Evolutionary conservation across 1,140 invertebrate genomes (phyloP).

Genomic region (Meteorus sp.): DNA sequence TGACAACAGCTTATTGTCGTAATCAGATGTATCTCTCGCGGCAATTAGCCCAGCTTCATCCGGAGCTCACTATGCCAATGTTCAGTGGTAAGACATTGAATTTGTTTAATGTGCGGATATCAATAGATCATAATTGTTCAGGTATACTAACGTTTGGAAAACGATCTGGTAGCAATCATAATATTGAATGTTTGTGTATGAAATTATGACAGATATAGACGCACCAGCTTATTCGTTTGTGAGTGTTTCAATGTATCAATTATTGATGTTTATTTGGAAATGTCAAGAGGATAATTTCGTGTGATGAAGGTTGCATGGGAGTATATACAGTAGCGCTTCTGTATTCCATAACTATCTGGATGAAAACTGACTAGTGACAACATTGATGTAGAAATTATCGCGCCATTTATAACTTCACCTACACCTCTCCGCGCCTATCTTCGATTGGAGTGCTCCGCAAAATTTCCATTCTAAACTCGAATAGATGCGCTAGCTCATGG

Average conservation of each 20-base stretch:
- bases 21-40: conserved; percentile 90
- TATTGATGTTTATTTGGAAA: too few relatives aligned
- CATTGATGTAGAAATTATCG: conserved; percentile 7
- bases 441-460: conserved; percentile 8
- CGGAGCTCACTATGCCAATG: conserved; percentile 98
- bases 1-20: conserved; percentile 86
- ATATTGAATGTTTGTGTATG: too few relatives aligned
- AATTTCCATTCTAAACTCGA: conserved; percentile 29
- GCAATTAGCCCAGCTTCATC: conserved; percentile 90
- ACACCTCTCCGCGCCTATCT: not conserved
- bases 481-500: conserved; percentile 18
- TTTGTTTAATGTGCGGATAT: not conserved
- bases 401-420: conserved; percentile 6
- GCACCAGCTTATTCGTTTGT: too few relatives aligned
- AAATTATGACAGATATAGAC: too few relatives aligned
- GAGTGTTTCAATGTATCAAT: too few relatives aligned
- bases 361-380: conserved; percentile 14
- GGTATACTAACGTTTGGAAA: too few relatives aligned
- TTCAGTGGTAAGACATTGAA: conserved; percentile 80
- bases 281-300: too few relatives aligned
- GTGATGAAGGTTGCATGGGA: too few relatives aligned
- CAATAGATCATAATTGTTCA: too few relatives aligned
- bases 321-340: too few relatives aligned
- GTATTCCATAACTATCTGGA: not conserved
- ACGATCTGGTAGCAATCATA: too few relatives aligned